Base-by-base conservation (phyloP, 2,797 vertebrate genomes). In the Antennarius maculatus region DNA sequence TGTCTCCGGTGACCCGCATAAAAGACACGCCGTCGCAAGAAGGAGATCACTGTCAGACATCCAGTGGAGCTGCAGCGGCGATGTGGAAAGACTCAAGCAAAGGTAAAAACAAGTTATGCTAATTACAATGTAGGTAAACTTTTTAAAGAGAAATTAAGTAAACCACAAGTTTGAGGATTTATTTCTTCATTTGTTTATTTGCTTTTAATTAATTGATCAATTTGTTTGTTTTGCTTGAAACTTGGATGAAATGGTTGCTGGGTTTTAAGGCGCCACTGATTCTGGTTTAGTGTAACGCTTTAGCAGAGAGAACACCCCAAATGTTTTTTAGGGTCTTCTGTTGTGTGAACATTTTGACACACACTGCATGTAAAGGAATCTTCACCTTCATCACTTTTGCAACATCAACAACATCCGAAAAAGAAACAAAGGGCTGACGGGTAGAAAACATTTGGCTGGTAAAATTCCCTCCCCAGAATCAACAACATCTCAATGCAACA, bases 31-130 rank as follows among this genome's bases (percentile, higher is more conserved):
- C 59, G 59, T 54, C 58, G 46, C 18, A 58, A 50, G 42, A 68
- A 62, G 51, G 61, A 62, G 61, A 71, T 41, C 69, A 81, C 61
- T 69, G 34, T 51, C 71, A 52, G 52, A 81, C 53, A 57, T 53
- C 53, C 73, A 61, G 75, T 39, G 55, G 66, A 66, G 73, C 28
- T 43, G 12, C 76, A 23, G 74, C 63, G 59, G 75, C 14, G 7
- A 94, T 94, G 93, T 92, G 91, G 92, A 92, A 90, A 63, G 90
- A 93, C 72, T 73, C 80, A 46, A 80, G 66, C 54, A 79, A 66
- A 5, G 92, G 92, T 94, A 88, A 93, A 91, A 64, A 13, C 3
- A 54, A 8, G 7, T 67, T n/a, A 7, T 13, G 37, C 7, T 17
- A 34, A 5, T 34, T 34, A 34, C 31, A 34, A 34, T 34, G 7